These are phyloP conservation scores for Charanyca ferruginea DNA, from an alignment of 2,888 invertebrate genomes.

Conservation along the genomic window DNA sequence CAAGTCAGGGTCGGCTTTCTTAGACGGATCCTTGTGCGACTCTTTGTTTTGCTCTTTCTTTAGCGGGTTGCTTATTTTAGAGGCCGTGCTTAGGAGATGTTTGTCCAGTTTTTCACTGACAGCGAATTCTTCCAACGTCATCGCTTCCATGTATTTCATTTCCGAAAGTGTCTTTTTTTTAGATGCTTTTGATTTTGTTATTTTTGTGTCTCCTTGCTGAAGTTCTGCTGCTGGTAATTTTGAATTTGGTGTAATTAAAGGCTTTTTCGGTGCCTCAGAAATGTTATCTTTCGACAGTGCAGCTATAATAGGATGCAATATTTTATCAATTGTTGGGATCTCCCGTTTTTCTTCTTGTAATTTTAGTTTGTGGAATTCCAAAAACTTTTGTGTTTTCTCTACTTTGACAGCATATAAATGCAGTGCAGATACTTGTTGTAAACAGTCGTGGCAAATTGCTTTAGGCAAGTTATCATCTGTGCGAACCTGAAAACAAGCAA, in stretches of 20 bases:
- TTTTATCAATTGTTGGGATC: conserved; percentile 58
- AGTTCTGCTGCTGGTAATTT: conserved; percentile 71
- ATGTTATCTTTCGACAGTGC: conserved; percentile 72
- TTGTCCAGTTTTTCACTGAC: conserved; percentile 81
- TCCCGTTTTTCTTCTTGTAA: conserved; percentile 73
- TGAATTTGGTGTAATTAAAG: conserved; percentile 40
- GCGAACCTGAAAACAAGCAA: conserved; percentile 75
- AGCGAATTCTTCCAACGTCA: conserved; percentile 86
- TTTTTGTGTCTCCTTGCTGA: conserved; percentile 81
- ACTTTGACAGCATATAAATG: conserved; percentile 86
- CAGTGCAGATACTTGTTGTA: conserved; percentile 83
- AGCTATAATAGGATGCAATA: conserved; percentile 72
- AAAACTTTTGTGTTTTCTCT: conserved; percentile 87
- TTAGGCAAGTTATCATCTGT: conserved; percentile 86
- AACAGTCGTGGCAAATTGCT: conserved; percentile 88
- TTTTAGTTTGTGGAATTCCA: conserved; percentile 84
- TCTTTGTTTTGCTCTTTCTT: conserved; percentile 52
- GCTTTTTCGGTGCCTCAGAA: conserved; percentile 63
- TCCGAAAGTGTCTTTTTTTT: conserved; percentile 80
- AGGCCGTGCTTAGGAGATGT: conserved; percentile 72
- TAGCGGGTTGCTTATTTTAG: conserved; percentile 42
- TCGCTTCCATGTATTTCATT: conserved; percentile 83
- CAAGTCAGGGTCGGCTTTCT: conserved; percentile 64
- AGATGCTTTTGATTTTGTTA: conserved; percentile 61
- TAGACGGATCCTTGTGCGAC: conserved; percentile 60